Base-by-base conservation (phyloP, 2,888 invertebrate genomes). In the Nemurella pictetii region DNA sequence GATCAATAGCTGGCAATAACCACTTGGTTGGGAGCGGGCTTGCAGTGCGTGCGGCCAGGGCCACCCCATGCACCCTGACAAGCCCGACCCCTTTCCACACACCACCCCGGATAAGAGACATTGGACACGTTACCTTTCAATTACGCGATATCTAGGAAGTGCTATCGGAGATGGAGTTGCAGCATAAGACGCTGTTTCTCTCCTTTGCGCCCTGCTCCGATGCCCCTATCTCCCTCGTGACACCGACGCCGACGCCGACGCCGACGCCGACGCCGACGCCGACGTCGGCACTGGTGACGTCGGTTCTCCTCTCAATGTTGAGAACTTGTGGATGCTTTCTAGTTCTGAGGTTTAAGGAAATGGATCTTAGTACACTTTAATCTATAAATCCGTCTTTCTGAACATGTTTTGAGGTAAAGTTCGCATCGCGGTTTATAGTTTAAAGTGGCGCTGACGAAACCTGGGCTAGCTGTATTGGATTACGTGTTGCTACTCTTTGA, bases 61-160 rank as follows among this genome's bases (percentile, higher is more conserved):
- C n/a, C 55, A 55, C 55, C 55, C n/a, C n/a, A n/a, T n/a, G n/a
- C n/a, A n/a, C n/a, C n/a, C n/a, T n/a, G n/a, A n/a, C n/a, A n/a
- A n/a, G 15, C 55, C 55, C 55, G 55, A 55, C 55, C 15, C 55
- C 55, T 55, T 12, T 20, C 5, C 20, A 20, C 55, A 12, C 20
- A 20, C 12, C 5, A 15, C 15, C 5, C 55, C 20, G 55, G 32
- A 12, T 25, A 75, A 75, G 26, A 75, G 75, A 9, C 28, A 75
- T 75, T 75, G 75, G 75, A 75, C 75, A 75, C 55, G 55, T 55
- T 55, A 55, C 75, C 75, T 75, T 75, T 75, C 75, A 75, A 75
- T 75, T 75, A 75, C 75, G 26, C 9, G 1, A 75, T 75, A 28
- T 27, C 75, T 12, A 75, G 75, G 75, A 55, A 55, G 55, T 55